Evolutionary conservation across 2,797 vertebrate genomes (phyloP).

Genomic region (Cyprinodon diabolis): DNA sequence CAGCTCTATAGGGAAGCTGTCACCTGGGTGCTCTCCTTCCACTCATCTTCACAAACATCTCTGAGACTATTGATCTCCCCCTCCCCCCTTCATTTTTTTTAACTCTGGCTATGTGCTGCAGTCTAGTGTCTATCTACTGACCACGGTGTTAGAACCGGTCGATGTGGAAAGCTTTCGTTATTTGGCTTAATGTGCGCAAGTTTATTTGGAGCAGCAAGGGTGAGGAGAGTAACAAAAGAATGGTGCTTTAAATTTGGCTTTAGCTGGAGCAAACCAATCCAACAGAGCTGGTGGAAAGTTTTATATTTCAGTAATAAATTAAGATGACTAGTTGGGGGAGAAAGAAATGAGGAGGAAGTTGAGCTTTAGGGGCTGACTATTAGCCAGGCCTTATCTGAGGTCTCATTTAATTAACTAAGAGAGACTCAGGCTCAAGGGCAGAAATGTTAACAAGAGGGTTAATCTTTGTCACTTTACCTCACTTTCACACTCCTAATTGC

Average conservation of each 20-base stretch:
- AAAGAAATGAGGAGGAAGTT: slow-evolving; percentile 55
- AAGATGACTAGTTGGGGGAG: slow-evolving; percentile 60
- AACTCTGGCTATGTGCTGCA: slow-evolving; percentile 34
- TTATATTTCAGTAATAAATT: slow-evolving; percentile 64
- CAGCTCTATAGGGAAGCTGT: slow-evolving; percentile 79
- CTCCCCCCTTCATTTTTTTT: slow-evolving; percentile 21
- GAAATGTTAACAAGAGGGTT: slow-evolving; percentile 54
- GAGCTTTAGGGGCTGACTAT: slow-evolving; percentile 65
- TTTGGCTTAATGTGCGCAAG: slow-evolving; percentile 9
- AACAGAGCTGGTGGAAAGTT: slow-evolving; percentile 50
- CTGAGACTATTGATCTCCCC: slow-evolving; percentile 67
- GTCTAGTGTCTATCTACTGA: slow-evolving; percentile 24
- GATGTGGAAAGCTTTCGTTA: slow-evolving; percentile 24
- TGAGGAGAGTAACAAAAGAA: slow-evolving; percentile 3
- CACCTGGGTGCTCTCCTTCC: slow-evolving; percentile 69
- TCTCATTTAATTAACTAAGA: slow-evolving; percentile 58
- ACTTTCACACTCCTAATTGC: slow-evolving; percentile 20
- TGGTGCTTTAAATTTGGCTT: slow-evolving; percentile 17
- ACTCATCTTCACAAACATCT: slow-evolving; percentile 73
- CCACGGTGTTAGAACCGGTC: slow-evolving; percentile 5
- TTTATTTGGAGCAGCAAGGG: not conserved
- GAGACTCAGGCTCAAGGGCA: slow-evolving; percentile 22
- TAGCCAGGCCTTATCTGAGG: slow-evolving; percentile 50
- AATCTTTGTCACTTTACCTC: slow-evolving; percentile 22
- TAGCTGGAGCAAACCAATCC: slow-evolving; percentile 2